A percentile compares a stretch with the other conserved stretches of the same genome.
These are phyloP conservation scores for Helobdella robusta DNA, from an alignment of 2,888 invertebrate genomes.

Conservation along the genomic window DNA sequence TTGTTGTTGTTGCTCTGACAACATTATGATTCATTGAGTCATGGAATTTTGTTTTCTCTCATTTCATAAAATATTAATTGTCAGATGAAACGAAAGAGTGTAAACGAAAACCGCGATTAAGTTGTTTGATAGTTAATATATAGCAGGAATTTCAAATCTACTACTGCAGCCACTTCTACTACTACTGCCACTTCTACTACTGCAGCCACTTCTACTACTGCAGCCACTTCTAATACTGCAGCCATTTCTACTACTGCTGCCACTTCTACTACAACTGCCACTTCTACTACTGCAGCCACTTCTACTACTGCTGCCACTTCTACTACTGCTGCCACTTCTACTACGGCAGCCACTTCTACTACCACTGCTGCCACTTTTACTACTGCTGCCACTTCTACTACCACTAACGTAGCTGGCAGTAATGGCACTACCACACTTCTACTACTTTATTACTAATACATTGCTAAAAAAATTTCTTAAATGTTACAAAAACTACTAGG, in stretches of 20 bases:
- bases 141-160: too few relatives aligned
- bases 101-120: too few relatives aligned
- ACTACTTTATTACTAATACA: too few relatives aligned
- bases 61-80: too few relatives aligned
- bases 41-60: too few relatives aligned
- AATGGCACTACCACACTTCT: too few relatives aligned
- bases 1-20: too few relatives aligned
- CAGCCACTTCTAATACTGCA: not conserved
- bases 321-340: not conserved
- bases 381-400: not conserved
- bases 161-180: not conserved
- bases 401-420: not conserved
- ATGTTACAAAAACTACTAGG: too few relatives aligned
- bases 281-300: not conserved
- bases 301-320: not conserved
- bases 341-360: not conserved
- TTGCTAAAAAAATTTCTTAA: too few relatives aligned
- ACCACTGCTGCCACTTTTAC: not conserved
- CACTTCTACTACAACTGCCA: not conserved
- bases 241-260: not conserved
- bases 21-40: too few relatives aligned
- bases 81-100: too few relatives aligned
- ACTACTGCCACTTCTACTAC: not conserved
- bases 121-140: too few relatives aligned
- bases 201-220: not conserved